Evolutionary conservation across 92 coral and sea anemone species (phyloP), one percentile per base, ranked within the genome.

Genomic region (Paramuricea clavata): DNA sequence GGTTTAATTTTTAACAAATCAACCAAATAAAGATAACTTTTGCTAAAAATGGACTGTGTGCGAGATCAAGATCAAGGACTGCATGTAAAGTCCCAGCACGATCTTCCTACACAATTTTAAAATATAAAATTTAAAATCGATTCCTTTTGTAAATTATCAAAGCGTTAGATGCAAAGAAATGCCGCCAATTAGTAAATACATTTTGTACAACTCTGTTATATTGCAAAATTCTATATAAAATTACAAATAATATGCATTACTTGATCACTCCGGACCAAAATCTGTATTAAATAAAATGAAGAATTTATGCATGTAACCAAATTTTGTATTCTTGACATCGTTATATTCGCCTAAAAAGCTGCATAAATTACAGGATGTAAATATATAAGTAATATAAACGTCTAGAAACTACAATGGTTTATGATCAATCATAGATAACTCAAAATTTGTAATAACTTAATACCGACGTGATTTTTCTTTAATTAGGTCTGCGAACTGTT

Each of bases 391-490:
- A 65, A 31, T 65, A 27, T 65, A 28, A 12, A 28, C 36, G 72
- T 65, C 72, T 65, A 16, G 39, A 22, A 12, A 60, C 54, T 17
- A 47, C 54, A 47, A 47, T 47, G 12, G 72, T 65, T 65, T 65
- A 65, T 28, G 36, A 65, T 65, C 72, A 65, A 65, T 65, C 72
- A 65, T 11, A 28, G 72, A 65, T 28, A 65, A 65, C 41, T 65
- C 39, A 27, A 30, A 65, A 65, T 28, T 16, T 65, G 41, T 27
- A 65, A 65, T 65, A 65, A 65, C 39, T 65, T 31, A 13, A 65
- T 65, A 65, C 41, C 72, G 72, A 65, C 72, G 36, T 65, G 72
- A 65, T 65, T 65, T 65, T n/a, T 31, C 8, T 26, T 28, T 65
- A 65, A 65, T 65, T 65, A 65, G 41, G 36, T 65, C 72, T 27